phyloP scores from a whole-genome alignment of 2,797 vertebrate species.

The Anguilla marmorata region DNA sequence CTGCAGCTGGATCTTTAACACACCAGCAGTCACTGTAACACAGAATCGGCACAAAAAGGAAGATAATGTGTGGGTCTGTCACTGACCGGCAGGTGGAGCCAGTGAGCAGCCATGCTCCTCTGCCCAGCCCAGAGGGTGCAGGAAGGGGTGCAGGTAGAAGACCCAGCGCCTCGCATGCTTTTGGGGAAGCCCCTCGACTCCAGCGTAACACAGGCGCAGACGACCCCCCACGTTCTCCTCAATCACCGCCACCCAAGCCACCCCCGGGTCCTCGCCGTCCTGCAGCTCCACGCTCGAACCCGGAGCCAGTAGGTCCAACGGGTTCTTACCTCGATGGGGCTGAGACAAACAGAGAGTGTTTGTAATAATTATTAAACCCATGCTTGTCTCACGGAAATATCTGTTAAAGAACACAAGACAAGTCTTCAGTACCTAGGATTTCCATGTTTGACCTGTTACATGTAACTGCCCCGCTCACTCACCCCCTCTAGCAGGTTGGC shows the following conservation, averaged over 20 bases:
- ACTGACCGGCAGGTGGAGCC: slow-evolving; percentile 85
- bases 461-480: slow-evolving; percentile 53
- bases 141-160: slow-evolving; percentile 91
- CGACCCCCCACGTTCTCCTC: slow-evolving; percentile 90
- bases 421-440: not conserved
- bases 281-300: slow-evolving; percentile 88
- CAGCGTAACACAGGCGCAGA: slow-evolving; percentile 82
- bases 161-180: slow-evolving; percentile 82
- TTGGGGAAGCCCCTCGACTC: slow-evolving; percentile 78
- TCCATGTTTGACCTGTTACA: not conserved
- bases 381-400: not conserved
- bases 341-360: slow-evolving; percentile 47
- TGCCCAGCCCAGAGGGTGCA: slow-evolving; percentile 93
- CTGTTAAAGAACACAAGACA: not conserved
- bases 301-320: slow-evolving; percentile 85
- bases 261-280: slow-evolving; percentile 71
- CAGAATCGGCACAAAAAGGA: not conserved
- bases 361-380: not conserved
- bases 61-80: not conserved
- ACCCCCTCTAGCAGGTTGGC: slow-evolving; percentile 91
- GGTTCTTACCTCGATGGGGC: slow-evolving; percentile 90
- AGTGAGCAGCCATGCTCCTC: slow-evolving; percentile 79
- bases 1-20: not conserved
- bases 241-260: slow-evolving; percentile 86
- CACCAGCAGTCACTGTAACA: not conserved